Evolutionary conservation across 2,888 invertebrate genomes (phyloP).

Genomic region (Eupeodes luniger): DNA sequence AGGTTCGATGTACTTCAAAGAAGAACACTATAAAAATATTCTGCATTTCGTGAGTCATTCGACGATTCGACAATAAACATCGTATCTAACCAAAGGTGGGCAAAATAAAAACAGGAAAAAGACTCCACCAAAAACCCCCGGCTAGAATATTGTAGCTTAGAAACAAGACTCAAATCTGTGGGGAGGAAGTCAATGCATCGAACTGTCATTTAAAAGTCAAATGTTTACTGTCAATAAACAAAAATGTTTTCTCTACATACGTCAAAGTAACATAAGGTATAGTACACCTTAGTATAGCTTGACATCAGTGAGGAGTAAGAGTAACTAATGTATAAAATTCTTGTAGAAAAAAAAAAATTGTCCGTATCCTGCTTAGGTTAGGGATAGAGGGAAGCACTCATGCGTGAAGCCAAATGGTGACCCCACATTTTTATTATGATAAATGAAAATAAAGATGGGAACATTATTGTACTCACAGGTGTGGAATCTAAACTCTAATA

Average conservation of each 20-base stretch:
- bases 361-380: conserved; percentile 57
- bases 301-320: conserved; percentile 5
- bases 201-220: conserved; percentile 22
- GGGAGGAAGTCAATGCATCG: conserved; percentile 18
- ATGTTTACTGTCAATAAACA: conserved; percentile 71
- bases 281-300: neutral
- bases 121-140: conserved; percentile 12
- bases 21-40: conserved; percentile 27
- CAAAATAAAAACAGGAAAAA: conserved; percentile 46
- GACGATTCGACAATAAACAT: neutral
- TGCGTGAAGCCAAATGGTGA: conserved; percentile 60
- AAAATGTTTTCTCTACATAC: conserved; percentile 25
- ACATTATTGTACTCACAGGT: conserved; percentile 35
- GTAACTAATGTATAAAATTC: neutral
- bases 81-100: conserved; percentile 23
- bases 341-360: too few species aligned
- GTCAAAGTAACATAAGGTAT: conserved; percentile 18
- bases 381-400: conserved; percentile 59
- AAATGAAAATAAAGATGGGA: conserved; percentile 30
- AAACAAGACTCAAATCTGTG: conserved; percentile 41
- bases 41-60: conserved; percentile 60
- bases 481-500: conserved; percentile 33
- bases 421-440: conserved; percentile 37
- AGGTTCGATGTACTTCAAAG: conserved; percentile 69
- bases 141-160: conserved; percentile 22